phyloP scores from a whole-genome alignment of 2,797 vertebrate species.

The Pseudochirops cupreus region DNA sequence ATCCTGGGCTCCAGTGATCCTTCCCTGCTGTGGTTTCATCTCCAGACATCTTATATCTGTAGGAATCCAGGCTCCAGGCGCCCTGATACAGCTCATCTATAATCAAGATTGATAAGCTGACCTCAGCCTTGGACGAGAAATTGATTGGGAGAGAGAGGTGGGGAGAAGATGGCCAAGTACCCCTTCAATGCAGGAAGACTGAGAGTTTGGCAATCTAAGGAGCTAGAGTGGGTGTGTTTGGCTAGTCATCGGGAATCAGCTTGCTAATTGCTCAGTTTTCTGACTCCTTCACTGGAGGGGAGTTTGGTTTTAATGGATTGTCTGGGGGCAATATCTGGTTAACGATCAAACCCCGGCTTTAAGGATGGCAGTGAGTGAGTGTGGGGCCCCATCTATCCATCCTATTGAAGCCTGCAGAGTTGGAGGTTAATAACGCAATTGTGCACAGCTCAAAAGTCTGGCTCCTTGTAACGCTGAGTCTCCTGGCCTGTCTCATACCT shows the following conservation, averaged over 20 bases:
- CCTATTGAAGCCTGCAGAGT: conserved; percentile 46
- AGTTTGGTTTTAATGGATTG: conserved; percentile 69
- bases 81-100: conserved; percentile 72
- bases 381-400: conserved; percentile 68
- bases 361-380: conserved; percentile 63
- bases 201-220: conserved; percentile 47
- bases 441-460: conserved; percentile 57
- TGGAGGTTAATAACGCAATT: conserved; percentile 61
- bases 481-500: conserved; percentile 67
- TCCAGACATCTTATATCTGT: conserved; percentile 73
- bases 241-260: conserved; percentile 69
- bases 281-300: conserved; percentile 68
- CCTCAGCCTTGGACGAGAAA: conserved; percentile 70
- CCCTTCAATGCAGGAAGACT: conserved; percentile 51
- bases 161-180: conserved; percentile 42
- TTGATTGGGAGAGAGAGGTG: conserved; percentile 59
- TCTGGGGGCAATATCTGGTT: conserved; percentile 75
- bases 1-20: conserved; percentile 46
- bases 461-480: conserved; percentile 3
- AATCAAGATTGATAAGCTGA: conserved; percentile 66
- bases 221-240: conserved; percentile 61
- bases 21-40: conserved; percentile 53
- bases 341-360: conserved; percentile 65
- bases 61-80: conserved; percentile 69
- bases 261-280: conserved; percentile 67